phyloP scores from a whole-genome alignment of 2,797 vertebrate species.

The Gallirallus australis region DNA sequence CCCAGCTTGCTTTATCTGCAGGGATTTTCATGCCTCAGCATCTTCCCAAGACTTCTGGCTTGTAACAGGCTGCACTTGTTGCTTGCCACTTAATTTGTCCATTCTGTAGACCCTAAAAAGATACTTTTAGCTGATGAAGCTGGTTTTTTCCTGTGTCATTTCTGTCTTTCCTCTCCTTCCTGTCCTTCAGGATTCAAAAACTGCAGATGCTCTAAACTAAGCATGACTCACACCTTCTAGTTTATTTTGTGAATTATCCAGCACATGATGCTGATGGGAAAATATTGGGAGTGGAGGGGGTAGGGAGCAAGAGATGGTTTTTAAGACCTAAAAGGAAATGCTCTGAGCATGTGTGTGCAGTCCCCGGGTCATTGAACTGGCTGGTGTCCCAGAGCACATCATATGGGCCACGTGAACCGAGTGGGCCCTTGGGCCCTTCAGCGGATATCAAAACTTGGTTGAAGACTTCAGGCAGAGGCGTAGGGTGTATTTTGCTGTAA shows the following conservation, averaged over 20 bases:
- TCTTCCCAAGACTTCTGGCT: not conserved
- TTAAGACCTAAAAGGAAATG: not conserved
- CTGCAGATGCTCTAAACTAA: constrained; percentile 19
- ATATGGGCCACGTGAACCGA: not conserved
- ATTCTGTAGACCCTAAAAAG: not conserved
- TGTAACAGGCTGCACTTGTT: not conserved
- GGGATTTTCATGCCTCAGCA: not conserved
- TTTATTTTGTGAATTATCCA: constrained; percentile 47
- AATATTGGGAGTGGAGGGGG: not conserved
- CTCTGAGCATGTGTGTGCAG: not conserved
- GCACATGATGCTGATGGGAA: not conserved
- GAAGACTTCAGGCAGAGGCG: not conserved
- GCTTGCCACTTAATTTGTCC: not conserved
- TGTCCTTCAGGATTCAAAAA: not conserved
- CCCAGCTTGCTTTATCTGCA: not conserved
- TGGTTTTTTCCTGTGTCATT: not conserved
- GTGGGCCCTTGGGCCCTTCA: not conserved
- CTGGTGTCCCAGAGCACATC: fast-evolving
- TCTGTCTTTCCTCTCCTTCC: not conserved
- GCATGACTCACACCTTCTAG: constrained; percentile 44
- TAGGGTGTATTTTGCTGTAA: not conserved
- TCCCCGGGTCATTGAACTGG: not conserved
- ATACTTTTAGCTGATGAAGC: not conserved
- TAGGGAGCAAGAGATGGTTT: not conserved
- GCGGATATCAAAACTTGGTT: not conserved